These are phyloP conservation scores for Callosobruchus maculatus DNA, from an alignment of 2,888 invertebrate species.

Conservation along the genomic window DNA sequence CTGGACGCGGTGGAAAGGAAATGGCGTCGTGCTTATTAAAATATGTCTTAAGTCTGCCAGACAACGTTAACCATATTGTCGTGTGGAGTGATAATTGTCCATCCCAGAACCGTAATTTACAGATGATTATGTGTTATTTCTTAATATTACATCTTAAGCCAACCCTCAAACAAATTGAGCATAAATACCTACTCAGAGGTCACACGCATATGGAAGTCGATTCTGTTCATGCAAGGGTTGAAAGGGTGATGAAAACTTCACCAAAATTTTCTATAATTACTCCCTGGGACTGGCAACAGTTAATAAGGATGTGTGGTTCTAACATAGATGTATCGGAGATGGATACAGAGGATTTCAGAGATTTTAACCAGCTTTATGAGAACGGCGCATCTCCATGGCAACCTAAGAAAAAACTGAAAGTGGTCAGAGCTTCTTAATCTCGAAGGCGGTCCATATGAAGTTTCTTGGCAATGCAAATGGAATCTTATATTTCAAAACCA, in stretches of 20 bases:
- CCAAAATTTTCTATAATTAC: constrained; percentile 18
- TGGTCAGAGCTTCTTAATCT: not conserved
- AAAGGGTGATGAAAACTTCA: constrained; percentile 18
- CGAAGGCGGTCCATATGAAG: too few species aligned
- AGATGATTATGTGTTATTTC: constrained; percentile 12
- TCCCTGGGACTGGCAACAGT: constrained; percentile 22
- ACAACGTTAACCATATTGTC: not conserved
- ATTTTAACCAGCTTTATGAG: not conserved
- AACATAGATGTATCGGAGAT: not conserved
- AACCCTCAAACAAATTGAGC: constrained; percentile 2
- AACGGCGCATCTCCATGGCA: too few species aligned
- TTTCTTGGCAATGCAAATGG: too few species aligned
- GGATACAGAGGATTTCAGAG: not conserved
- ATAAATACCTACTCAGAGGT: constrained; percentile 9
- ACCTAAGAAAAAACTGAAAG: not conserved
- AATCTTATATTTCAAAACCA: too few species aligned
- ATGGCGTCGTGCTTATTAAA: constrained; percentile 23
- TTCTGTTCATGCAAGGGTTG: constrained; percentile 15
- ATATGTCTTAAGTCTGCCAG: constrained; percentile 6
- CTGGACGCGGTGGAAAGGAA: constrained; percentile 22
- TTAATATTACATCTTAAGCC: constrained; percentile 7
- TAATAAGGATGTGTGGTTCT: constrained; percentile 10
- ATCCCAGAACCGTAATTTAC: constrained; percentile 8
- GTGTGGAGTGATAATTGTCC: constrained; percentile 15
- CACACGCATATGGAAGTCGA: too few species aligned